Percentiles rank a stretch among this genome's conserved stretches.
phyloP scores from a whole-genome alignment of 1,140 invertebrate genomes.

The Dinoponera quadriceps region DNA sequence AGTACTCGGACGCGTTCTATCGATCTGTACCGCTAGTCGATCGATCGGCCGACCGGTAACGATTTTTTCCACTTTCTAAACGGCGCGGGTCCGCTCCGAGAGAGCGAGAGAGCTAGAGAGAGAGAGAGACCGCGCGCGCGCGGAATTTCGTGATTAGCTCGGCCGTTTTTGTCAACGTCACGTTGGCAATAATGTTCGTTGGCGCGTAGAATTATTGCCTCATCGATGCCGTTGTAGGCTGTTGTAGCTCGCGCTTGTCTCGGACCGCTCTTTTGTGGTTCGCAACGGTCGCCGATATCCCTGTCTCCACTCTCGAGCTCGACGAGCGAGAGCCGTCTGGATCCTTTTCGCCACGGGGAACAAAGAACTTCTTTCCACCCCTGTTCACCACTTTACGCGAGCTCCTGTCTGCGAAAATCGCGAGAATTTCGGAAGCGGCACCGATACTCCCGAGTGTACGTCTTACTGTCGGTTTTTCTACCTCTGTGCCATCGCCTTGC shows the following conservation, averaged over 20 bases:
- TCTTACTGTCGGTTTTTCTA: not conserved
- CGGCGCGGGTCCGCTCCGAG: slow-evolving; percentile 65
- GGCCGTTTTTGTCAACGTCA: slow-evolving; percentile 74
- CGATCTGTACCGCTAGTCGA: slow-evolving; percentile 16
- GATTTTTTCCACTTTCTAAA: slow-evolving; percentile 83
- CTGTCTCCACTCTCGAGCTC: slow-evolving; percentile 15
- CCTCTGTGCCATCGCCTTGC: not conserved
- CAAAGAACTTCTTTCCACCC: slow-evolving; percentile 15
- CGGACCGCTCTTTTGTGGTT: slow-evolving; percentile 33
- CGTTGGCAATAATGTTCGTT: slow-evolving; percentile 83
- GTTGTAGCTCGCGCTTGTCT: slow-evolving; percentile 37
- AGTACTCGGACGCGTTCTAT: slow-evolving; percentile 19
- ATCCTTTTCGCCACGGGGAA: slow-evolving; percentile 34
- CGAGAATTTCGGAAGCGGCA: not conserved
- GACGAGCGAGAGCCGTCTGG: slow-evolving; percentile 9
- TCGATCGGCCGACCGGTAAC: slow-evolving; percentile 32
- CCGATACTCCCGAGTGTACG: not conserved
- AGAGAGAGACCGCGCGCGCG: slow-evolving; percentile 49
- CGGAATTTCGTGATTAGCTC: slow-evolving; percentile 80
- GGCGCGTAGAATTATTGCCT: slow-evolving; percentile 83
- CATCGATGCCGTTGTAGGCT: slow-evolving; percentile 70
- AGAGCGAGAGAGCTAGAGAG: no score
- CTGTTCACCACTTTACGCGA: not conserved
- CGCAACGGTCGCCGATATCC: slow-evolving; percentile 22
- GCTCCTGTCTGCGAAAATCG: not conserved